Percentiles rank a stretch among this genome's conserved stretches.
Evolutionary conservation across 2,888 invertebrate species (phyloP).

Genomic region (Oithona nana): DNA sequence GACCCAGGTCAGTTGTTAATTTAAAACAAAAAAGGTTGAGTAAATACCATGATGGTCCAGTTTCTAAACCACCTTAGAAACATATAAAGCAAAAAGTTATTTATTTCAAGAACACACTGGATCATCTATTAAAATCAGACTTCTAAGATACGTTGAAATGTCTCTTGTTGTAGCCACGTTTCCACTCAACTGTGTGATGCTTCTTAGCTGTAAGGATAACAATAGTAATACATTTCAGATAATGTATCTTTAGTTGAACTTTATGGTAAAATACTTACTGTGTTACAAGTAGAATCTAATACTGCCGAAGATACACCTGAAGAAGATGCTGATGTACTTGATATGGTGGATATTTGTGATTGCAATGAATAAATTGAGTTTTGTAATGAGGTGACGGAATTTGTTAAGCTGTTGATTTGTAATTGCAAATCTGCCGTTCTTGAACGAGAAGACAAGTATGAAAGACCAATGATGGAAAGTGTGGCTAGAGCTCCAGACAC

Average conservation of each 20-base stretch:
- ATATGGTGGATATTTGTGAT: neutral
- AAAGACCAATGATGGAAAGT: neutral
- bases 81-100: neutral
- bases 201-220: neutral
- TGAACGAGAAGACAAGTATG: neutral
- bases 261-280: neutral
- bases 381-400: neutral
- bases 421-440: neutral
- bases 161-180: neutral
- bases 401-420: neutral
- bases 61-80: too few species aligned
- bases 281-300: neutral
- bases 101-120: neutral
- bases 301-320: neutral
- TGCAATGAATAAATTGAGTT: neutral
- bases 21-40: too few species aligned
- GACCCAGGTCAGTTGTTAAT: too few species aligned
- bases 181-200: neutral
- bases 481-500: neutral
- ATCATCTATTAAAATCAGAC: neutral
- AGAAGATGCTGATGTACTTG: neutral
- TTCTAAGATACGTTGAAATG: neutral
- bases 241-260: neutral
- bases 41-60: too few species aligned
- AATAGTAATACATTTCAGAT: neutral